A percentile compares a stretch with the other conserved stretches of the same genome.
Conservation (phyloP, 2,113 vertebrate genomes). For the Callochromis pleurospilus region DNA sequence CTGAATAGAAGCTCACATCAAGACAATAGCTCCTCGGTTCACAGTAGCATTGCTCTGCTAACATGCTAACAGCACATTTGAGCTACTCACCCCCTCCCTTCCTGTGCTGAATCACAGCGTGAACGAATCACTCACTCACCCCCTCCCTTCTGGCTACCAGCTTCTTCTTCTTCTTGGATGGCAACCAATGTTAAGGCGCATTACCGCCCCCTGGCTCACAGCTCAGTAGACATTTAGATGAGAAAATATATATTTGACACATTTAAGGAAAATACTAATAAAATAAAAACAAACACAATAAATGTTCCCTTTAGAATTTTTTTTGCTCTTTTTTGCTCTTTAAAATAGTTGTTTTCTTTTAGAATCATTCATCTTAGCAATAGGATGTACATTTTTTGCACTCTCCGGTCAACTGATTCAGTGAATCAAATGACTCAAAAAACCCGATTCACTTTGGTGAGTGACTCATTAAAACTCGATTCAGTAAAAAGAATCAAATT, state of each 20-base stretch:
- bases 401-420: too few species aligned
- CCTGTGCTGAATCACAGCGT: not conserved
- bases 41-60: not conserved
- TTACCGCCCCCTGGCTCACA: too few species aligned
- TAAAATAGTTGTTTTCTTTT: too few species aligned
- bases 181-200: fast-evolving
- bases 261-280: not conserved
- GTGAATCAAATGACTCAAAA: too few species aligned
- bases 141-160: too few species aligned
- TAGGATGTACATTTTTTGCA: fast-evolving
- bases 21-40: not conserved
- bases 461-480: not conserved
- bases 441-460: not conserved
- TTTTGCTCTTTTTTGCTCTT: fast-evolving
- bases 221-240: fast-evolving
- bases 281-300: too few species aligned
- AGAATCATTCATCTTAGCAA: too few species aligned
- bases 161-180: too few species aligned
- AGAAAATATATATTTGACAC: not conserved
- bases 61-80: not conserved
- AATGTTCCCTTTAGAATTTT: too few species aligned
- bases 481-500: not conserved
- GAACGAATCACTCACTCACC: too few species aligned
- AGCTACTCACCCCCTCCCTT: not conserved
- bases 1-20: too few species aligned